Evolutionary conservation across 1,140 invertebrate genomes (phyloP).

Genomic region (Plodia interpunctella): DNA sequence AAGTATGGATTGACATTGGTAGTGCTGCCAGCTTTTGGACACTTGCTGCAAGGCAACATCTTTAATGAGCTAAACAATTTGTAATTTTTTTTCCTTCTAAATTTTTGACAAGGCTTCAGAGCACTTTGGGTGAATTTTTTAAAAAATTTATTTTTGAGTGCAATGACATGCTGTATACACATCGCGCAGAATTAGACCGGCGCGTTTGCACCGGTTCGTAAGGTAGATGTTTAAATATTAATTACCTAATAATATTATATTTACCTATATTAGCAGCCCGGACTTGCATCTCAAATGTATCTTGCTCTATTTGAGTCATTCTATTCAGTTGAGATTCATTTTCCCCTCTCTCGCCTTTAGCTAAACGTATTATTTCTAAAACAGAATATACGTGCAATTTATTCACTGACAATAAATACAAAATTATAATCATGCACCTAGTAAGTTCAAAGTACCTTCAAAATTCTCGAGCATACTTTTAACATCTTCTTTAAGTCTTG

Average conservation of each 20-base stretch:
- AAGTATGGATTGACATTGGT: no score
- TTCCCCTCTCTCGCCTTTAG: constrained; percentile 94
- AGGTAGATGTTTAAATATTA: no score
- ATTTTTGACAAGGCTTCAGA: no score
- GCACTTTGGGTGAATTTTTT: no score
- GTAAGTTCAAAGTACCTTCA: constrained; percentile 80
- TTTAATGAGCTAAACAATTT: no score
- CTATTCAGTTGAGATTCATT: constrained; percentile 92
- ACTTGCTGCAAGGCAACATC: no score
- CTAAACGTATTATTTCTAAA: constrained; percentile 94
- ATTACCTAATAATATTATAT: background rate
- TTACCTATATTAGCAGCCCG: constrained; percentile 93
- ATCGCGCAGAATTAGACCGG: no score
- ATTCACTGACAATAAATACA: background rate
- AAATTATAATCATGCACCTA: background rate
- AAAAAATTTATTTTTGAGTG: no score
- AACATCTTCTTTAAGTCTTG: constrained; percentile 95
- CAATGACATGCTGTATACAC: no score
- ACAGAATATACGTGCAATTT: constrained; percentile 29
- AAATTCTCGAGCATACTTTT: constrained; percentile 98
- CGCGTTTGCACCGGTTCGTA: no score
- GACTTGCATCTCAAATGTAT: constrained; percentile 98
- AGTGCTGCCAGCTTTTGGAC: no score
- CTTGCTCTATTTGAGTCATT: constrained; percentile 95
- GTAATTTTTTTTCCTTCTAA: no score